These are phyloP conservation scores for Ceriagrion tenellum DNA, from an alignment of 2,888 invertebrate genomes.

Conservation along the genomic window DNA sequence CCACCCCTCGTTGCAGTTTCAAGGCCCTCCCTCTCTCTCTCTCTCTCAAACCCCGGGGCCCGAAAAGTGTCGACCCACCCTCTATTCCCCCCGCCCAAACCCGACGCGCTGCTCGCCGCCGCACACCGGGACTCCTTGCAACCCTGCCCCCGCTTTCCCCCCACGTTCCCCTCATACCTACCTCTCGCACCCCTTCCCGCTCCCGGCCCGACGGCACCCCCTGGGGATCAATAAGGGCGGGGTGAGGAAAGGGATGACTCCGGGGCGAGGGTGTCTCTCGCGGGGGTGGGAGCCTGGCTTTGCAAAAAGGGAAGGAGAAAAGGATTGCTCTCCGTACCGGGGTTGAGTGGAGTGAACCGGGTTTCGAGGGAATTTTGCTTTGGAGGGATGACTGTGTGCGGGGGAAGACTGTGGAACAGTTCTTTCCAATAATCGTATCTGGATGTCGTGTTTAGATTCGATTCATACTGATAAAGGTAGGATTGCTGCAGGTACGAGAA, in stretches of 20 bases:
- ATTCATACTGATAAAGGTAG: no score
- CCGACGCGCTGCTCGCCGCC: not conserved
- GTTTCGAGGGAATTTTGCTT: not conserved
- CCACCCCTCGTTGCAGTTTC: not conserved
- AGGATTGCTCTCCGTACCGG: no score
- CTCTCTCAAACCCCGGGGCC: not conserved
- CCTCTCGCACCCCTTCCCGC: not conserved
- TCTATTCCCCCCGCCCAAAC: no score
- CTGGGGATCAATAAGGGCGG: conserved; percentile 28
- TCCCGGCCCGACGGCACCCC: not conserved
- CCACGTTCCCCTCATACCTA: not conserved
- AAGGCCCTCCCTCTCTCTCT: not conserved
- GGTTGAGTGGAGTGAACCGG: no score
- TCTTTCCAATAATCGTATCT: no score
- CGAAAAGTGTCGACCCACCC: not conserved
- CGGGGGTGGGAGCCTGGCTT: not conserved
- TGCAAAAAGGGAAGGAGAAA: no score
- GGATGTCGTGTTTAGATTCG: no score
- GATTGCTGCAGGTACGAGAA: no score
- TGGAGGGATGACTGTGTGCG: not conserved
- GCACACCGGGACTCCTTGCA: not conserved
- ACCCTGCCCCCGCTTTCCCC: not conserved
- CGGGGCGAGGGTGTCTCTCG: not conserved
- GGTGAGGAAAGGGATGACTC: not conserved
- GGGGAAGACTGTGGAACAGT: not conserved